phyloP scores from a whole-genome alignment of 1,140 invertebrate species.

The Pogonomyrmex barbatus region DNA sequence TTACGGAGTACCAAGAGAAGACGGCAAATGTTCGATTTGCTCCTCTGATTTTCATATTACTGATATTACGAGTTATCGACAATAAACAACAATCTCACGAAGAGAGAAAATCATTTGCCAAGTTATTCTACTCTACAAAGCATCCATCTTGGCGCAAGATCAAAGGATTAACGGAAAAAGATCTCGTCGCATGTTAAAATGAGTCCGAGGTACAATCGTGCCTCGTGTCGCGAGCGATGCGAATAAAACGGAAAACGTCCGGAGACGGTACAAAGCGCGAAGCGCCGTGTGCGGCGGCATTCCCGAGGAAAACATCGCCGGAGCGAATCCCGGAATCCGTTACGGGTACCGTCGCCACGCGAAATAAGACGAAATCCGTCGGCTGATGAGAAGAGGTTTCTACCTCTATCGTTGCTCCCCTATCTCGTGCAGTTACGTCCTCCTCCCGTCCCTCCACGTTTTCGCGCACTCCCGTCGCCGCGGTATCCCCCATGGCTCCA shows the following conservation, averaged over 20 bases:
- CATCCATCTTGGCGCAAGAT: not conserved
- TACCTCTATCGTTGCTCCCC: not conserved
- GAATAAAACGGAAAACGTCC: not conserved
- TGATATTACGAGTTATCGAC: not conserved
- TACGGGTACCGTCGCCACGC: conserved; percentile 18
- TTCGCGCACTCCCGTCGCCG: conserved; percentile 15
- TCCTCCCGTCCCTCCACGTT: conserved; percentile 18
- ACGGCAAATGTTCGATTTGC: not conserved
- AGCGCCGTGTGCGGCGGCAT: not conserved
- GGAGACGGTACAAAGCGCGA: conserved; percentile 5
- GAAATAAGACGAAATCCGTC: conserved; percentile 52
- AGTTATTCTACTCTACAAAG: not conserved
- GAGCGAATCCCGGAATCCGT: conserved; percentile 46
- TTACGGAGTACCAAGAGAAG: not conserved
- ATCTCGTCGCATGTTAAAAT: not conserved
- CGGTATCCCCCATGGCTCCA: conserved; percentile 6
- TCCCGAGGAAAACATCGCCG: conserved; percentile 23
- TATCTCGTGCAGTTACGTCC: conserved; percentile 32
- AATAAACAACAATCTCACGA: not conserved
- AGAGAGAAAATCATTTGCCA: not conserved
- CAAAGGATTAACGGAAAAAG: not conserved
- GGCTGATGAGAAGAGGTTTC: conserved; percentile 43
- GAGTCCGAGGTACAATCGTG: too few species aligned
- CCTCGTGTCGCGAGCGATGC: not conserved
- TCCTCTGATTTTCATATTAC: not conserved